These are phyloP conservation scores for Patella depressa DNA, from an alignment of 2,888 invertebrate genomes.

Conservation along the genomic window DNA sequence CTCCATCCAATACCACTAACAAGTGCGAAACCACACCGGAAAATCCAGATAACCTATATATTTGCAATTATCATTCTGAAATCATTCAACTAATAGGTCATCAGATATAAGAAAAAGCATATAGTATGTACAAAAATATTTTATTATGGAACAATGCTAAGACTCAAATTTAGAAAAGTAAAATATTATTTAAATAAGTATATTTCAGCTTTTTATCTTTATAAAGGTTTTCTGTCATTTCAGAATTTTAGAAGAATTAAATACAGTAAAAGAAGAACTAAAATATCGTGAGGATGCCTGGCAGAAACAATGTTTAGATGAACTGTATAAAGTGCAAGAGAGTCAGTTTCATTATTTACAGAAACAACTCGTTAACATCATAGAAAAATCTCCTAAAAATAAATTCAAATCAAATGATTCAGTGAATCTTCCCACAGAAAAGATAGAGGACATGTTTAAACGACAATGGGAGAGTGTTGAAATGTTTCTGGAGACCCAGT, in stretches of 20 bases:
- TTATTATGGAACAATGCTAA: too few relatives aligned
- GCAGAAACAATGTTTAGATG: constrained; percentile 14
- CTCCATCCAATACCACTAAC: too few relatives aligned
- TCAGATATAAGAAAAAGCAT: too few relatives aligned
- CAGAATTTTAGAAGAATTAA: constrained; percentile 15
- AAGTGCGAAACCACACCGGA: too few relatives aligned
- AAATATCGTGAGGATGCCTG: constrained; percentile 1
- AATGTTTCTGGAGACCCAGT: constrained; percentile 19
- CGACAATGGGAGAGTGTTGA: constrained; percentile 26
- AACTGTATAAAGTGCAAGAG: constrained; percentile 11
- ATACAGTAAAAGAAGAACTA: neutral
- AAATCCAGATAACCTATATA: too few relatives aligned
- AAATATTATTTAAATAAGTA: too few relatives aligned
- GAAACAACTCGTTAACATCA: neutral
- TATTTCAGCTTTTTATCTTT: too few relatives aligned
- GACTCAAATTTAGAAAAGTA: too few relatives aligned
- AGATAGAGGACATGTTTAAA: constrained; percentile 19
- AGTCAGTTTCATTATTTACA: neutral
- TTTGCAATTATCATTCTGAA: too few relatives aligned
- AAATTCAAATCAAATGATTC: neutral
- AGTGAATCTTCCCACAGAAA: neutral
- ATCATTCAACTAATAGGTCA: too few relatives aligned
- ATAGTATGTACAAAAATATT: too few relatives aligned
- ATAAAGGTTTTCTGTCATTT: neutral
- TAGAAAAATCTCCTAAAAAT: constrained; percentile 4